Conservation (phyloP, 2,888 invertebrate genomes). For the Eristalinus aeneus region DNA sequence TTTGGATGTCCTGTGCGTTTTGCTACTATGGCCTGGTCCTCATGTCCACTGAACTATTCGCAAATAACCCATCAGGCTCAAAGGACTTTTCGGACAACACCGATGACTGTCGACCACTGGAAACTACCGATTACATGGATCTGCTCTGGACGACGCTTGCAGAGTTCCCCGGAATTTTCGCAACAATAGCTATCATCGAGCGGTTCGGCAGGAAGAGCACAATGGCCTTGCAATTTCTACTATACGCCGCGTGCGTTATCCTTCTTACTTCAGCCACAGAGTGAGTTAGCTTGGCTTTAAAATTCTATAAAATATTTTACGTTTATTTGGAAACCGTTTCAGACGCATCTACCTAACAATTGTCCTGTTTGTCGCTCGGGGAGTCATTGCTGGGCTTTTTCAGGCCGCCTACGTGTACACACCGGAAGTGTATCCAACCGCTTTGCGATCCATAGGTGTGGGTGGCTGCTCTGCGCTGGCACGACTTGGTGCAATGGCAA, state of each 20-base stretch:
- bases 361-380: constrained; percentile 92
- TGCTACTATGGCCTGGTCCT: constrained; percentile 97
- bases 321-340: constrained; percentile 75
- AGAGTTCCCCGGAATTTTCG: constrained; percentile 95
- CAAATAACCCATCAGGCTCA: constrained; percentile 72
- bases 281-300: constrained; percentile 77
- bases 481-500: constrained; percentile 94
- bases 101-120: constrained; percentile 87
- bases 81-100: constrained; percentile 73
- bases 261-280: constrained; percentile 88
- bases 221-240: constrained; percentile 95
- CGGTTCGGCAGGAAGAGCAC: constrained; percentile 94
- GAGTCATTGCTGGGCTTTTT: constrained; percentile 95
- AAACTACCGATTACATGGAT: constrained; percentile 94
- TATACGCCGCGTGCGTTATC: constrained; percentile 89
- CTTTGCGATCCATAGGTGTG: constrained; percentile 93
- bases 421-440: constrained; percentile 96
- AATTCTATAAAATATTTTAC: neutral
- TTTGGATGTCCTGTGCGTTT: constrained; percentile 97
- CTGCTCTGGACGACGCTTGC: constrained; percentile 96
- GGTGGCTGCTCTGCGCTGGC: constrained; percentile 96
- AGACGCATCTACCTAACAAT: constrained; percentile 90
- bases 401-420: constrained; percentile 98
- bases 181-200: constrained; percentile 94
- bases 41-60: constrained; percentile 95